Percentiles rank a stretch among this genome's conserved stretches.
Conservation (phyloP, 2,888 invertebrate genomes). For the Spatulosminthurus flaviceps region DNA sequence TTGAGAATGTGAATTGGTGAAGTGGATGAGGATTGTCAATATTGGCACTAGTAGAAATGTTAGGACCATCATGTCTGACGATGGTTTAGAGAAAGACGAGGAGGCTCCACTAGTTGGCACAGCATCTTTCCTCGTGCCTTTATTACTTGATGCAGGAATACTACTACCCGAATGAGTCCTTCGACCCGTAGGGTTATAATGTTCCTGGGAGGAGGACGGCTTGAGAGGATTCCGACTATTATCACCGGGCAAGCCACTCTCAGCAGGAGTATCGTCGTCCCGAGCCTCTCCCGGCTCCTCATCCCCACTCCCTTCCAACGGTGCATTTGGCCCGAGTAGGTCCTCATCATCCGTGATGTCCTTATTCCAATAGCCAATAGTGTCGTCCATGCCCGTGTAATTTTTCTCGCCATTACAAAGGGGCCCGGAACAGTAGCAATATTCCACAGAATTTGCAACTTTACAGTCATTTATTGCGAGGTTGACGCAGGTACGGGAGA, state of each 20-base stretch:
- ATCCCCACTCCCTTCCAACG: conserved; percentile 15
- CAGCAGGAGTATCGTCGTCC: not conserved
- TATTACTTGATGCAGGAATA: conserved; percentile 39
- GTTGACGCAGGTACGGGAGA: conserved; percentile 57
- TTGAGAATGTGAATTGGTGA: too few relatives aligned
- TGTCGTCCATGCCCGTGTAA: conserved; percentile 30
- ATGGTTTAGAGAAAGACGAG: not conserved
- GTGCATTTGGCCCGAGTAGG: conserved; percentile 52
- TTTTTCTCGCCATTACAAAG: conserved; percentile 61
- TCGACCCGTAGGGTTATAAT: not conserved
- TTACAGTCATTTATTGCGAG: conserved; percentile 58
- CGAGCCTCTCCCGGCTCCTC: not conserved
- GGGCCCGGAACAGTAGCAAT: conserved; percentile 59
- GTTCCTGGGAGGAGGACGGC: not conserved
- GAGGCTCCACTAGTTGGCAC: not conserved
- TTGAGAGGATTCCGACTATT: not conserved
- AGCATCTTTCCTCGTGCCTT: conserved; percentile 19
- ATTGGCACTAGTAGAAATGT: too few relatives aligned
- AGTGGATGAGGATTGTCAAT: too few relatives aligned
- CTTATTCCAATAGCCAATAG: conserved; percentile 34
- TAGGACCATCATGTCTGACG: too few relatives aligned
- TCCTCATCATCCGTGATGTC: conserved; percentile 59
- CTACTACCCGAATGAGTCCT: not conserved
- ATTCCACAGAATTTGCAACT: conserved; percentile 59
- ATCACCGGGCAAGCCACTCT: not conserved